Conservation (phyloP, 2,888 invertebrate species). For the Lissonota sp. region DNA sequence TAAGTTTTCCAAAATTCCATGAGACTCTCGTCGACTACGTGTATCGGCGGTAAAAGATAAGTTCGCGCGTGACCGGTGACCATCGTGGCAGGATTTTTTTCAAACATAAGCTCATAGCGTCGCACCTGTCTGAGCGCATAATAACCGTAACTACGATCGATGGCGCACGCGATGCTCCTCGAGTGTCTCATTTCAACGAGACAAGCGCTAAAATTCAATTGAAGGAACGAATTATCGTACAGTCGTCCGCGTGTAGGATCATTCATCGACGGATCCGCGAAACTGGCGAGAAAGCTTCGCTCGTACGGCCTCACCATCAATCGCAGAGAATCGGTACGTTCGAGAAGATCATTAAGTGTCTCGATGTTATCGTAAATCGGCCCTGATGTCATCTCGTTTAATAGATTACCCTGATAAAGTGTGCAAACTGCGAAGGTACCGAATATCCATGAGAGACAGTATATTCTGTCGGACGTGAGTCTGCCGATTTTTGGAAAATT, state of each 20-base stretch:
- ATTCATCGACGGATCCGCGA: background rate
- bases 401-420: slow-evolving; percentile 58
- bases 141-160: slow-evolving; percentile 51
- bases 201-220: slow-evolving; percentile 60
- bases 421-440: slow-evolving; percentile 49
- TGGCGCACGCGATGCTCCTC: slow-evolving; percentile 58
- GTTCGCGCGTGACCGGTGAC: background rate
- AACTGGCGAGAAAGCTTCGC: slow-evolving; percentile 47
- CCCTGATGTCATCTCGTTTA: slow-evolving; percentile 55
- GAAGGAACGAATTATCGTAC: background rate
- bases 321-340: slow-evolving; percentile 46
- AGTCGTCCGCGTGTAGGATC: slow-evolving; percentile 27
- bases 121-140: slow-evolving; percentile 37
- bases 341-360: slow-evolving; percentile 52
- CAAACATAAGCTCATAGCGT: slow-evolving; percentile 17
- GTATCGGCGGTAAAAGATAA: slow-evolving; percentile 36
- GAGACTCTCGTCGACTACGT: slow-evolving; percentile 62
- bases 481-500: slow-evolving; percentile 47
- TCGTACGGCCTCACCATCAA: slow-evolving; percentile 58
- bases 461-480: slow-evolving; percentile 48
- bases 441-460: slow-evolving; percentile 52
- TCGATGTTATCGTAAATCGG: slow-evolving; percentile 57
- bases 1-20: slow-evolving; percentile 63
- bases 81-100: background rate
- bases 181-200: slow-evolving; percentile 18